Evolutionary conservation across 64 coral and sea anemone species (phyloP).

Genomic region (Montipora foliosa): DNA sequence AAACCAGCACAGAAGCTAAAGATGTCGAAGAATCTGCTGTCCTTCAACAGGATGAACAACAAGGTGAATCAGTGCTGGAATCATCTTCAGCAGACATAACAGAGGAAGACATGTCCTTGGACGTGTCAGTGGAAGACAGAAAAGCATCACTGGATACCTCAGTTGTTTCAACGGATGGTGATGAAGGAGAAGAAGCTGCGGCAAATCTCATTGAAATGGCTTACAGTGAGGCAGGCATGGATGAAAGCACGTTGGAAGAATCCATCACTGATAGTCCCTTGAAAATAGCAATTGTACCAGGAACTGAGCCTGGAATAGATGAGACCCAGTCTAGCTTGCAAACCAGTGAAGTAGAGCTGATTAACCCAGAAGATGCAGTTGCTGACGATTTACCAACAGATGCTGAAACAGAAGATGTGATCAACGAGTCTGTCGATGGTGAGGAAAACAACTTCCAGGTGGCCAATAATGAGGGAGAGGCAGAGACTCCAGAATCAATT

Average conservation of each 20-base stretch:
- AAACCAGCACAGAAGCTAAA: neutral
- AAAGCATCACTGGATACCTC: slow-evolving; percentile 5
- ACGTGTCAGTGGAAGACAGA: neutral
- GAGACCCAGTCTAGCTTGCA: neutral
- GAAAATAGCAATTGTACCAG: slow-evolving; percentile 26
- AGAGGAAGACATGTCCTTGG: neutral
- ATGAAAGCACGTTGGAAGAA: neutral
- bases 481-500: neutral
- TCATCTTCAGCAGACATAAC: slow-evolving; percentile 7
- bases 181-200: slow-evolving; percentile 50
- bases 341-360: neutral
- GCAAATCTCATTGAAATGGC: slow-evolving; percentile 55
- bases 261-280: neutral
- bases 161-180: neutral
- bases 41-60: slow-evolving; percentile 3
- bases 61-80: neutral
- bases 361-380: neutral
- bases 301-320: neutral
- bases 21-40: neutral
- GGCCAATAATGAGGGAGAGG: neutral
- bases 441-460: neutral
- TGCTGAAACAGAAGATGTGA: neutral
- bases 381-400: neutral
- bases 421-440: neutral
- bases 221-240: slow-evolving; percentile 37